Evolutionary conservation across 2,888 invertebrate genomes (phyloP).

Genomic region (Bimastos eiseni): DNA sequence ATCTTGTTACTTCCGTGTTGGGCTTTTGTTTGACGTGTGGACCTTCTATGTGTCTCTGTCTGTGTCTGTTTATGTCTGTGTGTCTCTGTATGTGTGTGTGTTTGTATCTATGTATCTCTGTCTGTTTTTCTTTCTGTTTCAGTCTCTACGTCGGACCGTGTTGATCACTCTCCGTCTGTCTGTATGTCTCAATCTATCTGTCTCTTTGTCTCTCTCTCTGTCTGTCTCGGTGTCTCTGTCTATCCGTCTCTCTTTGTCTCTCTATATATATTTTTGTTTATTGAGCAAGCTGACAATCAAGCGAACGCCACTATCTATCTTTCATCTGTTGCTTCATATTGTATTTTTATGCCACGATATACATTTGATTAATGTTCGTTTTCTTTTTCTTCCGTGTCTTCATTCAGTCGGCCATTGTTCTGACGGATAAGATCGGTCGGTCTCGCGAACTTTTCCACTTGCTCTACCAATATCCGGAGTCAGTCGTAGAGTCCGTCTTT

Average conservation of each 20-base stretch:
- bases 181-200: not conserved
- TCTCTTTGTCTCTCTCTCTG: too few species aligned
- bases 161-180: not conserved
- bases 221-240: too few species aligned
- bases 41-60: not conserved
- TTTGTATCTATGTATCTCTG: not conserved
- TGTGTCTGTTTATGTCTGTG: not conserved
- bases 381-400: slow-evolving; percentile 50
- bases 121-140: not conserved
- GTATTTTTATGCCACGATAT: too few species aligned
- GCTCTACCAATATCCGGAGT: slow-evolving; percentile 75
- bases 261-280: too few species aligned
- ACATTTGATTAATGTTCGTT: not conserved
- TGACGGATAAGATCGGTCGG: slow-evolving; percentile 69
- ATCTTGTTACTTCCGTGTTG: not conserved
- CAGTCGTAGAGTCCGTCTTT: slow-evolving; percentile 69
- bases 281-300: too few species aligned
- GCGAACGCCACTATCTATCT: too few species aligned
- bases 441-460: slow-evolving; percentile 73
- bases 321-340: too few species aligned
- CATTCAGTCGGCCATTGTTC: slow-evolving; percentile 70
- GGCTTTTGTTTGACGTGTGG: not conserved
- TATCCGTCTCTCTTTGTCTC: too few species aligned
- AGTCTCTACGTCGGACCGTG: not conserved
- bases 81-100: not conserved